phyloP scores from a whole-genome alignment of 2,113 vertebrate species.

The Carlito syrichta region DNA sequence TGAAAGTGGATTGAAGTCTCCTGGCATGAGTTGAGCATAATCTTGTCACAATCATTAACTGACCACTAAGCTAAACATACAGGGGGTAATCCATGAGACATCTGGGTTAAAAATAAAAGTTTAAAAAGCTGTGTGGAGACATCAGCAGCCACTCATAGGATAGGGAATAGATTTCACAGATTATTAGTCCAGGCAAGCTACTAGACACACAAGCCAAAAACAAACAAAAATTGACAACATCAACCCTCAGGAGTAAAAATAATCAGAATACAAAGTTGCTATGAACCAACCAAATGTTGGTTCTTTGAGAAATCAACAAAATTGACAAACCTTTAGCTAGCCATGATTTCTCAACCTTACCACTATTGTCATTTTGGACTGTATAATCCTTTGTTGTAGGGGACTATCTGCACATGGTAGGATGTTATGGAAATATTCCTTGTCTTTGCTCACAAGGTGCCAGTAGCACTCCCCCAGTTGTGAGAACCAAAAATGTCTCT shows the following conservation, averaged over 20 bases:
- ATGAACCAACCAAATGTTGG: not conserved
- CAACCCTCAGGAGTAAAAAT: not conserved
- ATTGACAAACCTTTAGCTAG: not conserved
- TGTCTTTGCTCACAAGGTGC: not conserved
- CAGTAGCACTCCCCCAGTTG: not conserved
- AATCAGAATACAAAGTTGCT: not conserved
- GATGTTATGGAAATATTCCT: not conserved
- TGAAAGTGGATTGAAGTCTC: not conserved
- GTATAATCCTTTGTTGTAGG: not conserved
- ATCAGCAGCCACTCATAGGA: not conserved
- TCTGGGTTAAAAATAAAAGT: not conserved
- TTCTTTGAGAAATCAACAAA: not conserved
- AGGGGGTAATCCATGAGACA: not conserved
- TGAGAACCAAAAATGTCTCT: not conserved
- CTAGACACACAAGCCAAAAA: not conserved
- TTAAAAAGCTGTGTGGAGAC: not conserved
- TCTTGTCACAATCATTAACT: not conserved
- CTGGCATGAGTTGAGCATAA: slow-evolving; percentile 4
- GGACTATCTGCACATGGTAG: not conserved
- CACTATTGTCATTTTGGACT: not conserved
- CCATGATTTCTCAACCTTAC: not conserved
- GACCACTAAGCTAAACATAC: not conserved
- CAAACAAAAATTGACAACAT: not conserved
- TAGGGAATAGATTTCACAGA: not conserved
- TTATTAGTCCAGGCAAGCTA: not conserved